Base-by-base conservation (phyloP, 2,797 vertebrate genomes). In the Hephaestus fuliginosus region DNA sequence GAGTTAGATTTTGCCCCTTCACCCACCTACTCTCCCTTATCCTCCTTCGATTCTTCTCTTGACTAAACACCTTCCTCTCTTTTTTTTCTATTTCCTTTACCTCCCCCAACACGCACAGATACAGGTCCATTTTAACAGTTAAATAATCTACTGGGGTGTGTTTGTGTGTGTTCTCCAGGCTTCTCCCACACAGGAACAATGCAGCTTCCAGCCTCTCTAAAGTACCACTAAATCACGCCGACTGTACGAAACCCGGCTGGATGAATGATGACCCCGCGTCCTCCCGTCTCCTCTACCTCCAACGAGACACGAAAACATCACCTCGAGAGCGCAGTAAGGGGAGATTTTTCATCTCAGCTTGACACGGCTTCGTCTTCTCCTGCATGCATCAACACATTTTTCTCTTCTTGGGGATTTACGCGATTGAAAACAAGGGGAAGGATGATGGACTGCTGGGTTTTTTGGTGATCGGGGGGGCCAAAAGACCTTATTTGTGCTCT, bases 191-290 rank as follows among this genome's bases (percentile, higher is more conserved):
- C 52, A 80, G 76, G 80, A 86, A 84, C 83, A 87, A 87, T 81
- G 48, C 71, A 61, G 52, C 73, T 63, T 63, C 46, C 78, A 82
- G 78, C 56, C 64, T 78, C 80, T 79, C 66, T 25, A 25, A 25
- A 69, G 74, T 8, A 2, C 53, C 70, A 74, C 77, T 89, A 77
- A 87, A 91, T 90, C 78, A 87, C 60, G 39, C 48, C 7, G 68
- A 71, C 52, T 49, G 57, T 56, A 83, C 76, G 68, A 87, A 83
- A 76, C 67, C 82, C 72, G 82, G 65, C 68, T 4, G 63, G 14
- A 18, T 86, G 86, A 91, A 52, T 69, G 78, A 90, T 80, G 77
- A 86, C 25, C 70, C 51, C 8, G 61, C 76, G 41, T 79, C 68
- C 70, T 82, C 25, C 78, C 1, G 52, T 44, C 80, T 86, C 70